These are phyloP conservation scores for Varecia variegata DNA, from an alignment of 2,797 vertebrate species.

Conservation along the genomic window DNA sequence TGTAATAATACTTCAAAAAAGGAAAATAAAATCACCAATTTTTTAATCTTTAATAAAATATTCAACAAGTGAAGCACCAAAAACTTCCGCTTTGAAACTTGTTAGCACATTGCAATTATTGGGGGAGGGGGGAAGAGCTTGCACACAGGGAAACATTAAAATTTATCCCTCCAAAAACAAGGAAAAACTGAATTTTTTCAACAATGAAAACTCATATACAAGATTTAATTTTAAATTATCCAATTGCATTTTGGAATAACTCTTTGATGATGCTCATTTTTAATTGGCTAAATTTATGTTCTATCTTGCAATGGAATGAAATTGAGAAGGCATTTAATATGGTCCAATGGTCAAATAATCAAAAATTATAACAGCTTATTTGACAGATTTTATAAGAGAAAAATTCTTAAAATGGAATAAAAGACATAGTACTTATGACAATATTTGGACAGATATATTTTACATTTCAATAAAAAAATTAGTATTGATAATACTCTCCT, in stretches of 20 bases:
- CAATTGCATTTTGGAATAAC: background rate
- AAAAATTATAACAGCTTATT: background rate
- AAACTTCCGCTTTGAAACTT: background rate
- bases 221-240: background rate
- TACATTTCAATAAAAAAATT: background rate
- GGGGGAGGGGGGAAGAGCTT: rapidly evolving
- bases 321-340: background rate
- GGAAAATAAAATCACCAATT: background rate
- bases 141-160: background rate
- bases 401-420: background rate
- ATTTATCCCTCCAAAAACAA: background rate
- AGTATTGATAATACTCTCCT: background rate
- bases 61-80: background rate
- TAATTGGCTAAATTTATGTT: background rate
- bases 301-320: background rate
- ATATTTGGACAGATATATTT: background rate
- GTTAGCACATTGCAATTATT: background rate
- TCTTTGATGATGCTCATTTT: background rate
- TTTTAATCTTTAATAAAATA: background rate
- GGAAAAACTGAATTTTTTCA: background rate
- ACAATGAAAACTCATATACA: background rate
- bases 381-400: background rate
- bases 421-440: background rate
- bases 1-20: background rate
- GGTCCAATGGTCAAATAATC: background rate